phyloP scores from a whole-genome alignment of 2,797 vertebrate genomes.

The Danio choprae region DNA sequence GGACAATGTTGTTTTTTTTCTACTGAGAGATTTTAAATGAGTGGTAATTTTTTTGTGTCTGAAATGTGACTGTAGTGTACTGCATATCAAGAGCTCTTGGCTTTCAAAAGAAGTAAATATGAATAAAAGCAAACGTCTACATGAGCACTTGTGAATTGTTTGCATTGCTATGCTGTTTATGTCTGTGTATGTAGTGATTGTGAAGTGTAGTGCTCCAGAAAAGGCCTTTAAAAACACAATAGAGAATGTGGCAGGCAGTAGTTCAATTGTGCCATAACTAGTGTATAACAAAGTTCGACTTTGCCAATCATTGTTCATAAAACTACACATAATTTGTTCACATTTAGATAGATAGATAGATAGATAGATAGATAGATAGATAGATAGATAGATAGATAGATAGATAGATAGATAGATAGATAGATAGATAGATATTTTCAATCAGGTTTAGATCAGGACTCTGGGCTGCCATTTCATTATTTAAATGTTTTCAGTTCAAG shows the following conservation, averaged over 20 bases:
- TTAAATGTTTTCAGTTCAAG: too few relatives aligned
- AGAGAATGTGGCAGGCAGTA: not conserved
- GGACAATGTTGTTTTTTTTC: slow-evolving; percentile 32
- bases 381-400: too few relatives aligned
- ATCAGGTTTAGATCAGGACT: too few relatives aligned
- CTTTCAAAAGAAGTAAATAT: slow-evolving; percentile 52
- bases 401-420: too few relatives aligned
- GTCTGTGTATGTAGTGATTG: not conserved
- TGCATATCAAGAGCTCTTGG: slow-evolving; percentile 44
- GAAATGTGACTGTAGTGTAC: slow-evolving; percentile 41
- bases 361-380: too few relatives aligned
- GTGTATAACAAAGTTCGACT: not conserved
- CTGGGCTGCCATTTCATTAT: too few relatives aligned
- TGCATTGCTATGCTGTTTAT: not conserved
- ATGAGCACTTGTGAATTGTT: not conserved
- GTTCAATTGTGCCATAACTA: not conserved
- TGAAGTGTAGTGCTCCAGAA: not conserved
- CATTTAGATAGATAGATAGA: too few relatives aligned
- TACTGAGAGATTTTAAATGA: slow-evolving; percentile 40
- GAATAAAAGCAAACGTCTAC: slow-evolving; percentile 54
- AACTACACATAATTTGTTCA: too few relatives aligned
- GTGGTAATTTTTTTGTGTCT: slow-evolving; percentile 22
- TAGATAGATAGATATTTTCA: too few relatives aligned
- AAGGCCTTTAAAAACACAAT: not conserved
- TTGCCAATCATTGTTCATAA: too few relatives aligned